Percentiles rank a stretch among this genome's conserved stretches.
Evolutionary conservation across 1,140 invertebrate genomes (phyloP).

Genomic region (Trachymyrmex cornetzi): DNA sequence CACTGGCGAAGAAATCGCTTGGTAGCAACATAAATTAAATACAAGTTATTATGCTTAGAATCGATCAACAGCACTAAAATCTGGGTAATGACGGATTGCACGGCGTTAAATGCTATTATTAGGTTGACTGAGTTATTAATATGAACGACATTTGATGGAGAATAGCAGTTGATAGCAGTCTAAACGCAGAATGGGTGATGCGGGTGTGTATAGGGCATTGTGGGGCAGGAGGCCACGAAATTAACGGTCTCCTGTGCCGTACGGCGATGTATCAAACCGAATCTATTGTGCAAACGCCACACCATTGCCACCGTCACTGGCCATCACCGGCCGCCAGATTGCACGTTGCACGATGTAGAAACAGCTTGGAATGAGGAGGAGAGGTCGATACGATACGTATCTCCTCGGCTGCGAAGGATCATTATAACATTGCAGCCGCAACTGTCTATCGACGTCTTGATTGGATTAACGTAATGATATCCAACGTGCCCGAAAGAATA

Average conservation of each 20-base stretch:
- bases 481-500: neutral
- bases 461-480: conserved; percentile 41
- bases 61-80: conserved; percentile 48
- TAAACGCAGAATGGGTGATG: conserved; percentile 40
- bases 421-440: conserved; percentile 55
- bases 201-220: conserved; percentile 66
- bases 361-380: conserved; percentile 68
- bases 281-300: conserved; percentile 79
- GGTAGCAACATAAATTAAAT: conserved; percentile 39
- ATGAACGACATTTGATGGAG: conserved; percentile 69
- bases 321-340: conserved; percentile 67
- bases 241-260: conserved; percentile 78
- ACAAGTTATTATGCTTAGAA: conserved; percentile 13
- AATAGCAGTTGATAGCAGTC: conserved; percentile 66
- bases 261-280: conserved; percentile 81
- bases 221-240: conserved; percentile 78
- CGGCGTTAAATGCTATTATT: conserved; percentile 70
- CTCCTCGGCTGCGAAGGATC: conserved; percentile 48
- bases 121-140: conserved; percentile 75
- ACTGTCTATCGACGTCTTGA: conserved; percentile 49
- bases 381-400: conserved; percentile 67
- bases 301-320: conserved; percentile 68
- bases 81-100: conserved; percentile 32
- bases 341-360: conserved; percentile 64
- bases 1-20: neutral